Evolutionary conservation across 2,113 vertebrate species (phyloP).

Genomic region (Pituophis catenifer): DNA sequence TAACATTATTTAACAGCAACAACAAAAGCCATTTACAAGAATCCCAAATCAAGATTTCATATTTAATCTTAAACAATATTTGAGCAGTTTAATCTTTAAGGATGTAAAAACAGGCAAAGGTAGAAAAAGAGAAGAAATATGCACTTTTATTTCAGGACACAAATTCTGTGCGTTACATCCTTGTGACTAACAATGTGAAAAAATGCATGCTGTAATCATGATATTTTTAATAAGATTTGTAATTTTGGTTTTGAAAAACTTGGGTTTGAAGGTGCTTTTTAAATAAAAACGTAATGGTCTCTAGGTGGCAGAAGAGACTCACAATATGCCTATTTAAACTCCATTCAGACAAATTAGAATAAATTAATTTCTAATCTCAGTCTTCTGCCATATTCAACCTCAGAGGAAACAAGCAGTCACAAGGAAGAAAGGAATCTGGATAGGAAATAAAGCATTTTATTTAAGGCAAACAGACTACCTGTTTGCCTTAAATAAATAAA

Average conservation of each 20-base stretch:
- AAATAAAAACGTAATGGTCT: background rate
- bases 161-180: background rate
- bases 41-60: background rate
- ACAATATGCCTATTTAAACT: background rate
- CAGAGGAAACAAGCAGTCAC: background rate
- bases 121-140: background rate
- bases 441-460: background rate
- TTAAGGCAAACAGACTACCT: background rate
- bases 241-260: background rate
- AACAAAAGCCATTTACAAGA: background rate
- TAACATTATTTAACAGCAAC: background rate
- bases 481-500: background rate
- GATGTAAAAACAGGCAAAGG: background rate
- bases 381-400: background rate
- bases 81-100: background rate
- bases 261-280: background rate
- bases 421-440: background rate
- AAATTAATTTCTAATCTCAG: background rate
- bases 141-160: background rate
- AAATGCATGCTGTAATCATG: background rate
- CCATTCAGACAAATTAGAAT: background rate
- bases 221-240: background rate
- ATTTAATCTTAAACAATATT: background rate
- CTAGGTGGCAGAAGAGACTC: background rate
- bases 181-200: background rate